Conservation (phyloP, 2,113 vertebrate species). For the Bos taurus region DNA sequence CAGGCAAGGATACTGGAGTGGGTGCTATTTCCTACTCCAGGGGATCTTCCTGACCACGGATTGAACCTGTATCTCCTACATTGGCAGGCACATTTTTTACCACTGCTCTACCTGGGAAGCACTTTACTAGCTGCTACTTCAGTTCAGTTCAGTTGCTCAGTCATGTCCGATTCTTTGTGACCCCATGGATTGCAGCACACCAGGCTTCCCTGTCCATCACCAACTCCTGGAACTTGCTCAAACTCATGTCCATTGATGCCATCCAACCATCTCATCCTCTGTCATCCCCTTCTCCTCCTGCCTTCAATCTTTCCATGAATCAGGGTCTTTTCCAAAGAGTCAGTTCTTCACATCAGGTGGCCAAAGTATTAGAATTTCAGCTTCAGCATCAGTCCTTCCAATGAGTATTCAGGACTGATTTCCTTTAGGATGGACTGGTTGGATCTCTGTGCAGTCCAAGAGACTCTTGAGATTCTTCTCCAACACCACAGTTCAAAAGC, state of each 20-base stretch:
- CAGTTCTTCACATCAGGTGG: not conserved
- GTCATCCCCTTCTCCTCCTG: not conserved
- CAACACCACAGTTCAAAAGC: not conserved
- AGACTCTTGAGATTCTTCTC: not conserved
- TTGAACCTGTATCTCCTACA: not conserved
- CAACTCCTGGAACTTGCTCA: not conserved
- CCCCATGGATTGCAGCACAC: not conserved
- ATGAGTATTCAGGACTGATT: not conserved
- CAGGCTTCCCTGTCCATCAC: not conserved
- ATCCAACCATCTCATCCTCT: not conserved
- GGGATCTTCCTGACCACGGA: not conserved
- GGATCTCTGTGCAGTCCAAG: not conserved
- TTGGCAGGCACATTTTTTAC: not conserved
- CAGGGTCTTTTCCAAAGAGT: not conserved
- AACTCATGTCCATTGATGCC: not conserved
- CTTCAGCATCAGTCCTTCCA: not conserved
- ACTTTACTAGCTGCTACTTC: not conserved
- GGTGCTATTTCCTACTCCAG: not conserved
- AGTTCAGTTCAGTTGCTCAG: not conserved
- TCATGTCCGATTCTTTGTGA: fast-evolving
- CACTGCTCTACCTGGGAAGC: not conserved
- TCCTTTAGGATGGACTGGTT: not conserved
- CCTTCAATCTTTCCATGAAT: not conserved
- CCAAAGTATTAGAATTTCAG: not conserved
- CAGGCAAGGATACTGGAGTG: not conserved